Conservation (phyloP, 2,113 vertebrate genomes). For the Oxygymnocypris stewartii region DNA sequence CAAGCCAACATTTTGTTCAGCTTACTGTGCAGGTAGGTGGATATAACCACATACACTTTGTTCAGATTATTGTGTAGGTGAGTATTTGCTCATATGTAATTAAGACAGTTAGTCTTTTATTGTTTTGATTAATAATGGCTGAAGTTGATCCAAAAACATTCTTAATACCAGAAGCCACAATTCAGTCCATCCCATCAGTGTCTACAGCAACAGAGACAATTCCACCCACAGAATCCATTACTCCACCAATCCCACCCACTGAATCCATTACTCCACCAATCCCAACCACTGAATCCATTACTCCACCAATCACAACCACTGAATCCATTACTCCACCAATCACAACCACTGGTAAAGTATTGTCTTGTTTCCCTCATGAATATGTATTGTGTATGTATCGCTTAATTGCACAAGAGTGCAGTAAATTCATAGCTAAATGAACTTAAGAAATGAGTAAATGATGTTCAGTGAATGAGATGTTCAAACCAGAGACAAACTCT, state of each 20-base stretch:
- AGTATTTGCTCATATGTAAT: not conserved
- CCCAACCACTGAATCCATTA: not conserved
- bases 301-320: not conserved
- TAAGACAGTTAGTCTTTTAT: not conserved
- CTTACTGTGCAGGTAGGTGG: constrained; percentile 3
- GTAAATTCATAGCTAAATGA: too few species aligned
- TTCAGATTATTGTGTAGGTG: not conserved
- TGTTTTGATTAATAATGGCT: not conserved
- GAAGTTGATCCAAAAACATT: not conserved
- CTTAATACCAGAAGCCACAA: not conserved
- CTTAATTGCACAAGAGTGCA: not conserved
- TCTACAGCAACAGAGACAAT: not conserved
- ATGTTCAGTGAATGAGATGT: too few species aligned
- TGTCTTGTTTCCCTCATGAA: not conserved
- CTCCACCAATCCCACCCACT: not conserved
- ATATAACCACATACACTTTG: too few species aligned
- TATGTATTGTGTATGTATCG: too few species aligned
- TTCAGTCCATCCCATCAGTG: not conserved
- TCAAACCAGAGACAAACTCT: too few species aligned
- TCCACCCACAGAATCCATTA: too few species aligned
- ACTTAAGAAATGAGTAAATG: too few species aligned
- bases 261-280: not conserved
- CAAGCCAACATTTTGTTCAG: not conserved
- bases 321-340: not conserved
- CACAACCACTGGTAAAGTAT: constrained; percentile 15